These are phyloP conservation scores for Diarsia brunnea DNA, from an alignment of 2,888 invertebrate species.

Conservation along the genomic window DNA sequence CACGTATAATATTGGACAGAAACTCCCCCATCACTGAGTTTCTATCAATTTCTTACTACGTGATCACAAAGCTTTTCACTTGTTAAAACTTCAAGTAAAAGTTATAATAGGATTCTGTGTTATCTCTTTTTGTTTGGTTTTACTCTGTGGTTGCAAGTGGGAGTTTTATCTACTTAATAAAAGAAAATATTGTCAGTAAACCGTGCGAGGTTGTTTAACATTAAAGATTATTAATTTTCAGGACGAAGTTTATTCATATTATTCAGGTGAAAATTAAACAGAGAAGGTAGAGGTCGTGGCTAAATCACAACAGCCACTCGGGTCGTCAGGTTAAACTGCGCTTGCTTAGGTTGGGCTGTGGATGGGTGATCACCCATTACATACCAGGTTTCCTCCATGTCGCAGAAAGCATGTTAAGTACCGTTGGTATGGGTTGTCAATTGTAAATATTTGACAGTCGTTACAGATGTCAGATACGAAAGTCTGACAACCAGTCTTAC, in stretches of 20 bases:
- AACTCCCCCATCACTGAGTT: slow-evolving; percentile 36
- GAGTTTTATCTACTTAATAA: not conserved
- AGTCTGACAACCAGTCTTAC: too few relatives aligned
- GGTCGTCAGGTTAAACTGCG: too few relatives aligned
- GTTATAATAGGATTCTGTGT: slow-evolving; percentile 49
- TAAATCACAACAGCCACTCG: too few relatives aligned
- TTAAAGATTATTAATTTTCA: not conserved
- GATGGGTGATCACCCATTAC: too few relatives aligned
- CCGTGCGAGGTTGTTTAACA: not conserved
- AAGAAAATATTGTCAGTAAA: not conserved
- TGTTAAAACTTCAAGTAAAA: slow-evolving; percentile 51
- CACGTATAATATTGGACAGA: slow-evolving; percentile 62
- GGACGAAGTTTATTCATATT: not conserved
- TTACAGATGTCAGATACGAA: too few relatives aligned
- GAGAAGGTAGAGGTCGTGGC: too few relatives aligned
- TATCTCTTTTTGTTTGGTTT: slow-evolving; percentile 24
- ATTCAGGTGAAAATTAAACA: too few relatives aligned
- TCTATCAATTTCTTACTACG: slow-evolving; percentile 58
- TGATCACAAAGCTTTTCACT: slow-evolving; percentile 58
- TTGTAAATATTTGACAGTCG: too few relatives aligned
- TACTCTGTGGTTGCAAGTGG: not conserved
- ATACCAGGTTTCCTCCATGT: too few relatives aligned
- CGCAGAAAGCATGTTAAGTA: too few relatives aligned
- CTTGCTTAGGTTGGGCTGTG: too few relatives aligned
- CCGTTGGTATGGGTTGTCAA: too few relatives aligned